These are phyloP conservation scores for Acrobasis repandana DNA, from an alignment of 2,888 invertebrate genomes.

Conservation along the genomic window DNA sequence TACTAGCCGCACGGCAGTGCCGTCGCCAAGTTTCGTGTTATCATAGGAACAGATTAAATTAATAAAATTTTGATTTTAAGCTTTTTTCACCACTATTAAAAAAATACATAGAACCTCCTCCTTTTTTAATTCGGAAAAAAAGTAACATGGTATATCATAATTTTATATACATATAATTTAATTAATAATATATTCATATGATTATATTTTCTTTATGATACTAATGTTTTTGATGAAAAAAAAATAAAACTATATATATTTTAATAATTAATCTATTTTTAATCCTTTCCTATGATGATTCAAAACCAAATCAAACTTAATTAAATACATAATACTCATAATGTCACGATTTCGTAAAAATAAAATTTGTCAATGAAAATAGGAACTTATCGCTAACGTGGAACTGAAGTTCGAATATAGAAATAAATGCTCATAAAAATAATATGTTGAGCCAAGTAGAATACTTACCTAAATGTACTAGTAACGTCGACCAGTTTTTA, in stretches of 20 bases:
- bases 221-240: too few species aligned
- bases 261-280: too few species aligned
- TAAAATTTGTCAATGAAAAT: not conserved
- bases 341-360: not conserved
- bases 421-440: not conserved
- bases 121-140: too few species aligned
- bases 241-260: too few species aligned
- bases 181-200: too few species aligned
- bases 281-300: not conserved
- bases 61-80: too few species aligned
- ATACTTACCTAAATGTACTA: not conserved
- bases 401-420: not conserved
- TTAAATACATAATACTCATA: not conserved
- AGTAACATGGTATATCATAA: too few species aligned
- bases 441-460: not conserved
- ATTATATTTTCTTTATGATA: too few species aligned
- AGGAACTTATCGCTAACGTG: not conserved
- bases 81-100: too few species aligned
- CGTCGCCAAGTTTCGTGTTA: not conserved
- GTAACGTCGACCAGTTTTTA: slow-evolving; percentile 1
- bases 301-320: not conserved
- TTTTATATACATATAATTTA: too few species aligned
- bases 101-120: too few species aligned
- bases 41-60: not conserved
- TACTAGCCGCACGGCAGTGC: not conserved